Conservation (phyloP, 2,113 vertebrate genomes). For the Gnathonemus echidnorhynchus region DNA sequence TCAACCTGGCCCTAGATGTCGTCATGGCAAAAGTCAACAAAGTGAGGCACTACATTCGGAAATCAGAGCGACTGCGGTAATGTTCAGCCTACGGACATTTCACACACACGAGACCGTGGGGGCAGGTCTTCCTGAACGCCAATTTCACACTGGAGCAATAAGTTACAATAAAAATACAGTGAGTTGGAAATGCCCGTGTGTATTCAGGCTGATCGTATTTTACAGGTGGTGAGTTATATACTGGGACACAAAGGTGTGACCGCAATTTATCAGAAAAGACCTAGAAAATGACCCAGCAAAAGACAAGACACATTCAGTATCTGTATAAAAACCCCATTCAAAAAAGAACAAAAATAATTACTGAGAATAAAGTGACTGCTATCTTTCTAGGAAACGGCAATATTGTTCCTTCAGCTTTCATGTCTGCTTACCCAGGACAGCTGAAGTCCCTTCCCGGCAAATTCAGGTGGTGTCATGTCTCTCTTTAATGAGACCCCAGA, state of each 20-base stretch:
- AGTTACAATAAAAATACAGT: constrained; percentile 4
- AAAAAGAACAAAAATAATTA: constrained; percentile 4
- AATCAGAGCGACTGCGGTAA: background rate
- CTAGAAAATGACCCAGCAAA: background rate
- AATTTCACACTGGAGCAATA: constrained; percentile 12
- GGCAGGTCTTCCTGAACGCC: background rate
- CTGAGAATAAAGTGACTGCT: background rate
- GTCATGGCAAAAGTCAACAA: background rate
- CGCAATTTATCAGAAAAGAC: background rate
- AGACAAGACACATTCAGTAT: background rate
- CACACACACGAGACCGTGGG: background rate
- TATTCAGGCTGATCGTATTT: background rate
- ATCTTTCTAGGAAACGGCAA: background rate
- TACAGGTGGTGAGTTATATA: background rate
- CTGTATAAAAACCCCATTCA: background rate
- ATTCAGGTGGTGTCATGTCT: background rate
- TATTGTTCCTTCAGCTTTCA: background rate
- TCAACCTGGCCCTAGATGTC: background rate
- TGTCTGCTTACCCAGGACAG: background rate
- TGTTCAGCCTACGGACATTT: background rate
- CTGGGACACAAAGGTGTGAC: background rate
- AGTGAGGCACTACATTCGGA: background rate
- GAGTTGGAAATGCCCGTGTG: background rate
- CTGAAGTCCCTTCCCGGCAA: background rate
- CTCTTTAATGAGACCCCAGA: background rate